phyloP scores from a whole-genome alignment of 2,797 vertebrate genomes.

The Cyprinodon diabolis region DNA sequence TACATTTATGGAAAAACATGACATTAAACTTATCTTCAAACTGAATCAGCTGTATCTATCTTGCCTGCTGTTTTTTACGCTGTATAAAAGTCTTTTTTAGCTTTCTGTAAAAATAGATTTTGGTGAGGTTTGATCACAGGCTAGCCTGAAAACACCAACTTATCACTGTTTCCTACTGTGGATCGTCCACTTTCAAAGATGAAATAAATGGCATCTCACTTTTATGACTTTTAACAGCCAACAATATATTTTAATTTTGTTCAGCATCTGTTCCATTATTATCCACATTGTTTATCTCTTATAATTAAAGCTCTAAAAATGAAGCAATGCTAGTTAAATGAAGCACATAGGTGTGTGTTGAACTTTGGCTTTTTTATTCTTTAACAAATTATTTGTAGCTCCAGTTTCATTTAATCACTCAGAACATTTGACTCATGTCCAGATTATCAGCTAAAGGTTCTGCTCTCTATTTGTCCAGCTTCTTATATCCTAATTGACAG shows the following conservation, averaged over 20 bases:
- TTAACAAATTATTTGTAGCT: neutral
- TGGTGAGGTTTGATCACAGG: no score
- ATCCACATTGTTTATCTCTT: conserved; percentile 40
- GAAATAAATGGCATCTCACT: conserved; percentile 5
- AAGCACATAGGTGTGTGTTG: neutral
- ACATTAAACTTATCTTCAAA: no score
- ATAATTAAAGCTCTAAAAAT: conserved; percentile 42
- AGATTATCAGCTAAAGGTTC: conserved; percentile 53
- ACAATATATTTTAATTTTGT: conserved; percentile 19
- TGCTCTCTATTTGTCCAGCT: conserved; percentile 42
- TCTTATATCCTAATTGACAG: conserved; percentile 46
- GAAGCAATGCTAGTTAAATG: conserved; percentile 20
- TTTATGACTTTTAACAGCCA: conserved; percentile 28
- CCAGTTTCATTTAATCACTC: conserved; percentile 11
- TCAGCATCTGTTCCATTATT: conserved; percentile 37
- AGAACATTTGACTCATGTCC: conserved; percentile 17
- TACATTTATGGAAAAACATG: no score
- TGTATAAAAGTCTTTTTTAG: no score
- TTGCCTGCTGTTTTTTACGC: no score
- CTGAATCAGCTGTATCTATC: no score
- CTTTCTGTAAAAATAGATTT: no score
- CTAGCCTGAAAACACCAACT: neutral
- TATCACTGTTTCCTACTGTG: neutral
- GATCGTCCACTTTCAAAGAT: neutral
- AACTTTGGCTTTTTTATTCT: conserved; percentile 9